Percentiles rank a stretch among this genome's conserved stretches.
These are phyloP conservation scores for Zosterops hypoxanthus DNA, from an alignment of 2,113 vertebrate genomes.

Conservation along the genomic window DNA sequence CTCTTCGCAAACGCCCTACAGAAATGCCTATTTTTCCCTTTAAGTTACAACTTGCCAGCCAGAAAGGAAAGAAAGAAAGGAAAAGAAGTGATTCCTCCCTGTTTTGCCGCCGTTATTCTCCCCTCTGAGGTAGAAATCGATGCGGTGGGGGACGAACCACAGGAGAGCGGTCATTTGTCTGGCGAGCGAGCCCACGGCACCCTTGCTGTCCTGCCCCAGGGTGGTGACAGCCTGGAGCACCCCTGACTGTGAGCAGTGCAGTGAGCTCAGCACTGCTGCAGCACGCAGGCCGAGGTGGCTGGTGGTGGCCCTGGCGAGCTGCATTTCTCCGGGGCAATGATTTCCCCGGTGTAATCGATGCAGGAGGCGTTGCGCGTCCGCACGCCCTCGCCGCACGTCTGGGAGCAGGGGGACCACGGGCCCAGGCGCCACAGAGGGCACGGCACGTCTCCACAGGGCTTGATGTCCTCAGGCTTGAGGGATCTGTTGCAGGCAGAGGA, in stretches of 20 bases:
- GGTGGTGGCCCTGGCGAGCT: slow-evolving; percentile 70
- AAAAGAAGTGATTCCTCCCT: not conserved
- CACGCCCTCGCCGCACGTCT: slow-evolving; percentile 78
- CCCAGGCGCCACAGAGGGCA: slow-evolving; percentile 87
- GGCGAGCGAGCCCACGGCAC: not conserved
- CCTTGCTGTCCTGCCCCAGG: not conserved
- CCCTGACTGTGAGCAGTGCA: rapidly evolving
- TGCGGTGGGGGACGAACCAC: slow-evolving; percentile 74
- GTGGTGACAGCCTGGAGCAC: not conserved
- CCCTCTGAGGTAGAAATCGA: slow-evolving; percentile 91
- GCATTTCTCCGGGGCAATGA: slow-evolving; percentile 76
- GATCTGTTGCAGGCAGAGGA: slow-evolving; percentile 81
- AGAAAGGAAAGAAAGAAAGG: not conserved
- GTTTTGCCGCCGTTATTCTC: not conserved
- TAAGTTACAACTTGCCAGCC: not conserved
- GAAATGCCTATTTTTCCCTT: not conserved
- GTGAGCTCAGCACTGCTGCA: slow-evolving; percentile 77
- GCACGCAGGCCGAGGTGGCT: slow-evolving; percentile 66
- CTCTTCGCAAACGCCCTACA: not conserved
- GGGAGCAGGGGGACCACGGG: slow-evolving; percentile 85
- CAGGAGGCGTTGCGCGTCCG: slow-evolving; percentile 79
- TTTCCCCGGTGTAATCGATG: slow-evolving; percentile 78
- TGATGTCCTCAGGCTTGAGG: slow-evolving; percentile 86
- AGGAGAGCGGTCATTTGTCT: slow-evolving; percentile 59
- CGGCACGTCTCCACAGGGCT: slow-evolving; percentile 83